Evolutionary conservation across 2,797 vertebrate species (phyloP), one percentile per base, ranked within the genome.

Genomic region (Girardinus metallicus): DNA sequence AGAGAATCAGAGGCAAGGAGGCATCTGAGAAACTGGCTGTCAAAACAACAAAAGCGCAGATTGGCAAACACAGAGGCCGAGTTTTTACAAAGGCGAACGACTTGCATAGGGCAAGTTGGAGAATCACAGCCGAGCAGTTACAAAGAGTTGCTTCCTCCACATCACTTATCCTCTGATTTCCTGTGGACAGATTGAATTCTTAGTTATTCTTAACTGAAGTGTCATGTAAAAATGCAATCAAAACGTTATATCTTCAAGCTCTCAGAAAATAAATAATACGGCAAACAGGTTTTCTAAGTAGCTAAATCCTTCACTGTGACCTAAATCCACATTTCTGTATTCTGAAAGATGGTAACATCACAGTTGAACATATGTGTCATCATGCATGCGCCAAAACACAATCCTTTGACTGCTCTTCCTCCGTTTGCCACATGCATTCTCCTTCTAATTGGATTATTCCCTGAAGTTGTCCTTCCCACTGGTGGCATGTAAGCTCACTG

Each of bases 1-100:
- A 91, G 91, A 92, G 94, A 91, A 94, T 68, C 92, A 91, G 91
- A 92, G 86, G 81, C 83, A 86, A 90, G 81, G 85, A 91, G 87
- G 88, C 66, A 71, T 87, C 90, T 93, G 90, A 93, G 88, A 95
- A 93, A 93, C 89, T 88, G 85, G 75, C 86, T 90, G 83, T 87
- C 87, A 91, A 79, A 89, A 76, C 91, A 87, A 89, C 78, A 91
- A 80, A 85, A n/a, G 78, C 77, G 77, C 84, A 90, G 74, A 78
- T 83, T 86, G 78, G 83, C 83, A 85, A 83, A 77, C n/a, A 72
- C 46, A 73, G 60, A 73, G 87, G 88, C 89, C 87, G 88, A 77
- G 75, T 87, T 85, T 85, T 75, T 62, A 88, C 80, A 93, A 91
- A 91, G 82, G 70, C 51, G 8, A 80, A 79, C 44, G 68, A 81